phyloP scores from a whole-genome alignment of 2,888 invertebrate genomes.

The Opisthograptis luteolata region DNA sequence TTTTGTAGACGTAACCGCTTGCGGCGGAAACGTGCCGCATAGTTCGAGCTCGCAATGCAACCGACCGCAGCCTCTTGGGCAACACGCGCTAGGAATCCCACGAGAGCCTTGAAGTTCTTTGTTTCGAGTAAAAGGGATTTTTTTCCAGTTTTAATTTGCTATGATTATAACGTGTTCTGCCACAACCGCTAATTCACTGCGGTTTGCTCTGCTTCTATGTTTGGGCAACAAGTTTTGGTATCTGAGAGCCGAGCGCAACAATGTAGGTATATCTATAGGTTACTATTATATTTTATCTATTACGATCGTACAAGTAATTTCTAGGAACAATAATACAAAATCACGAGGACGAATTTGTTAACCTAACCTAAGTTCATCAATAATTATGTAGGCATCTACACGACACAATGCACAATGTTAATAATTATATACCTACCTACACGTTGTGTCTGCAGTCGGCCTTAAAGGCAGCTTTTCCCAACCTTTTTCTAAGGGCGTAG shows the following conservation, averaged over 20 bases:
- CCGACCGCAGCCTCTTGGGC: constrained; percentile 63
- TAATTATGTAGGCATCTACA: background rate
- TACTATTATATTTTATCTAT: too few relatives aligned
- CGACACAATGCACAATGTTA: too few relatives aligned
- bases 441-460: too few relatives aligned
- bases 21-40: constrained; percentile 62
- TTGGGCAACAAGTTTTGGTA: constrained; percentile 32
- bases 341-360: constrained; percentile 1
- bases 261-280: constrained; percentile 1
- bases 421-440: too few relatives aligned
- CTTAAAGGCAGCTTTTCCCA: too few relatives aligned
- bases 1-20: constrained; percentile 38
- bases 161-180: constrained; percentile 47
- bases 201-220: constrained; percentile 50
- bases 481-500: too few relatives aligned
- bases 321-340: constrained; percentile 4
- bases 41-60: constrained; percentile 50
- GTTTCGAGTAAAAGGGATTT: constrained; percentile 61
- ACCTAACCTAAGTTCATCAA: background rate
- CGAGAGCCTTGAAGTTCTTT: constrained; percentile 68
- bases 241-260: constrained; percentile 12
- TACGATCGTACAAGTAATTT: constrained; percentile 1
- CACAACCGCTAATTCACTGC: constrained; percentile 58
- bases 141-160: constrained; percentile 51
- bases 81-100: constrained; percentile 56